Evolutionary conservation across 2,797 vertebrate species (phyloP), one percentile per base, ranked within the genome.

Genomic region (Phoebastria nigripes): DNA sequence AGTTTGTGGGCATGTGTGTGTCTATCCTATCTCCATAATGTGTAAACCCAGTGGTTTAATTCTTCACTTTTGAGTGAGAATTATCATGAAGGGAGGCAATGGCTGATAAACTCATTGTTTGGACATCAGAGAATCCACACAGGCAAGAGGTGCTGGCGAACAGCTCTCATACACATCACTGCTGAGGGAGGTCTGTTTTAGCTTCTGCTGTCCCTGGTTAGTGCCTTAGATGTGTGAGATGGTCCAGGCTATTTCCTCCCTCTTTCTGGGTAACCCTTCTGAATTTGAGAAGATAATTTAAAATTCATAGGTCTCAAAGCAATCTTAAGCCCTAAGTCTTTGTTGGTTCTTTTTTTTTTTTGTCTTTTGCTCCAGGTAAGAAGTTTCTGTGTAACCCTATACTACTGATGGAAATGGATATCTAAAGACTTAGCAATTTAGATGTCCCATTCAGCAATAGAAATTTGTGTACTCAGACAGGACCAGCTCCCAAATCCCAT

Each of bases 361-460:
- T 26, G 10, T 41, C 14, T 81, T 92, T 74, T 85, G 18, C 12
- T 83, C n/a, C 3, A 1, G 28, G 6, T 63, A 51, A 77, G 54
- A 79, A 13, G 8, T 49, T 88, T 93, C 79, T 63, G 5, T 47
- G 61, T 59, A 74, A 69, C 0, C 0, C 11, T 59, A 0, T 1
- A 1, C 29, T 77, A 18, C 24, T 26, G 49, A 46, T 15, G n/a
- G 29, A 90, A 77, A 79, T 4, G 3, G 24, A n/a, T 83, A 9
- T 16, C 15, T 55, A 35, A 87, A 81, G 39, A 55, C n/a, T 26
- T 17, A 42, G 17, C 22, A 47, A 66, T 67, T 81, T 55, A 70
- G 66, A 26, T 0, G 0, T 62, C 33, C 25, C 25, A 20, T 58
- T 92, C 31, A 84, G 65, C 69, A 29, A 54, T 18, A 94, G 29